Conservation (phyloP, 2,113 vertebrate genomes). For the Odocoileus hemionus region DNA sequence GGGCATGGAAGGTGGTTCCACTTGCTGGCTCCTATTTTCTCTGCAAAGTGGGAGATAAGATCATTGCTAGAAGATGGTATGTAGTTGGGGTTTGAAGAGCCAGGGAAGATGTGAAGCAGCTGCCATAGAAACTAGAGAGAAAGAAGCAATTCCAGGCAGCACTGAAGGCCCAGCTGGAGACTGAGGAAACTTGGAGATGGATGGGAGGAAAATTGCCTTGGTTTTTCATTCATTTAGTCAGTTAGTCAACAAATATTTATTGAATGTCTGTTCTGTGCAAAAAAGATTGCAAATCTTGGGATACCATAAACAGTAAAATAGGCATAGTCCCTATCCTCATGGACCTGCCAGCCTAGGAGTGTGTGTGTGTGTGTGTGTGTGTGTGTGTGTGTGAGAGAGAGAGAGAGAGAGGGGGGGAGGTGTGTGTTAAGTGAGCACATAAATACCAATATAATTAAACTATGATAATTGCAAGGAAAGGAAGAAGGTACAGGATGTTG, state of each 20-base stretch:
- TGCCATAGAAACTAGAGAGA: background rate
- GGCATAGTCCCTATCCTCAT: background rate
- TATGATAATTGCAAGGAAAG: background rate
- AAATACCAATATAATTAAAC: background rate
- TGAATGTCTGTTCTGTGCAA: background rate
- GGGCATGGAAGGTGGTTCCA: background rate
- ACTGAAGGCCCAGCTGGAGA: background rate
- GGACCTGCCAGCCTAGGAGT: background rate
- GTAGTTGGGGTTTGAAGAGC: background rate
- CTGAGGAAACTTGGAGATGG: background rate
- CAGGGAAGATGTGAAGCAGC: background rate
- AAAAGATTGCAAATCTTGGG: background rate
- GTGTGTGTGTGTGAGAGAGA: background rate
- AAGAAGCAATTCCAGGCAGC: background rate
- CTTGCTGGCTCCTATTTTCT: background rate
- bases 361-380: background rate
- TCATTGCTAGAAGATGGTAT: background rate
- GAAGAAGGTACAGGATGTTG: background rate
- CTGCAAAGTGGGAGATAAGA: background rate
- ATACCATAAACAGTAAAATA: background rate
- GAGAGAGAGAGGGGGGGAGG: background rate
- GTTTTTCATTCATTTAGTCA: background rate
- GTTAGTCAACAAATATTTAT: background rate
- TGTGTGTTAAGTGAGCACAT: background rate
- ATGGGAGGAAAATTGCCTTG: background rate